Evolutionary conservation across 2,888 invertebrate species (phyloP).

Genomic region (Dione vanillae): DNA sequence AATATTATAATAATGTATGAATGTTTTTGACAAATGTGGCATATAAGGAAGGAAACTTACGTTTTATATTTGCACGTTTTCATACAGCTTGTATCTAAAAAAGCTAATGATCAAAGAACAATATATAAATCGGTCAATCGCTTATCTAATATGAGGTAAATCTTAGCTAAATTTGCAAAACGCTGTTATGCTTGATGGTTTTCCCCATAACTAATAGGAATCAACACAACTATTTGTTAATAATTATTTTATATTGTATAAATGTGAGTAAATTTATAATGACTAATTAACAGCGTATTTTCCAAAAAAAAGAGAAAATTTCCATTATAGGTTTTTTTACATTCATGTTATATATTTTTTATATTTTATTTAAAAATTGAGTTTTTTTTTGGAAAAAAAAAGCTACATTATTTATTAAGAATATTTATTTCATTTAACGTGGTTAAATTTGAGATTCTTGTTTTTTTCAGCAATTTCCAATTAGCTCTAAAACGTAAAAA

Average conservation of each 20-base stretch:
- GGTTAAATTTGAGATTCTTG: neutral
- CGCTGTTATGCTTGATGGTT: too few relatives aligned
- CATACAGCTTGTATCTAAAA: neutral
- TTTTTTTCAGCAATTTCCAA: neutral
- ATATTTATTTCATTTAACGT: neutral
- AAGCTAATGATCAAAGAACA: too few relatives aligned
- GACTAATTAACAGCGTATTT: neutral
- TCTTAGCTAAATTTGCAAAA: too few relatives aligned
- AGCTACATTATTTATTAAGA: neutral
- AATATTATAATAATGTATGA: too few relatives aligned
- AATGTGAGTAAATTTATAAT: neutral
- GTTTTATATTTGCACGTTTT: neutral
- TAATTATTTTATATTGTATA: neutral
- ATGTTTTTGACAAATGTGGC: too few relatives aligned
- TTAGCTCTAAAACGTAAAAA: too few relatives aligned
- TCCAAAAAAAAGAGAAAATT: neutral
- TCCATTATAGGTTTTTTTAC: neutral
- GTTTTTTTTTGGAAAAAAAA: too few relatives aligned
- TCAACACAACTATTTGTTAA: neutral
- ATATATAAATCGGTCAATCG: too few relatives aligned
- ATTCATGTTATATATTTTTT: too few relatives aligned
- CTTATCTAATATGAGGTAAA: too few relatives aligned
- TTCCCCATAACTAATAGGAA: too few relatives aligned
- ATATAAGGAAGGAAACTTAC: neutral
- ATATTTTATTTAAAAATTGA: too few relatives aligned